Base-by-base conservation (phyloP, 2,888 invertebrate genomes). In the Nipponacmea schrenckii region DNA sequence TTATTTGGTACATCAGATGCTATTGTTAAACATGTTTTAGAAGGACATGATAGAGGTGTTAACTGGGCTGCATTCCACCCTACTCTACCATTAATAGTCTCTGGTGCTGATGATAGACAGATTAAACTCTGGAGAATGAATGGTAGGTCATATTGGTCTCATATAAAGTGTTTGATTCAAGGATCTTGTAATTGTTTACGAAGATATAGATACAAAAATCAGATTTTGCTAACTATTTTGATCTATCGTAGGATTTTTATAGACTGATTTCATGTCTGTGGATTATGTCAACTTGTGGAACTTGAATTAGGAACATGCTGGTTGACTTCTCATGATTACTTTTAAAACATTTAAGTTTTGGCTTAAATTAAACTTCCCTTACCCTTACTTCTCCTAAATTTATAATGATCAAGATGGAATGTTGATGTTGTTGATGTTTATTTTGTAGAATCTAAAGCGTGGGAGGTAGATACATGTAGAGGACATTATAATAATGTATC, bases 401-500 rank as follows among this genome's bases (percentile, higher is more conserved):
- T n/a, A n/a, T n/a, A n/a, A n/a, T n/a, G n/a, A n/a, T n/a, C n/a
- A n/a, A n/a, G n/a, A n/a, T n/a, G n/a, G n/a, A n/a, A n/a, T n/a
- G n/a, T n/a, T 39, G 10, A 8, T 39, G 39, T 39, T 39, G 39
- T 39, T 31, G 31, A 39, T 31, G 2, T 50, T 64, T 1, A 20
- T 64, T 31, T 76, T 76, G 26, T 87, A 86, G 90, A 91, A 69
- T 87, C 89, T 56, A 91, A 94, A 91, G 98, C 98, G 0, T 98
- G 98, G 98, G 98, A 99, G 88, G 96, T 99, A 63, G 99, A 99
- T 90, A 97, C 98, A 0, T 99, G 98, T 84, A 93, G 99, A n/a
- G 99, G 99, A 0, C 99, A 99, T 89, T 99, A 98, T 91, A 97
- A 98, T 91, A 99, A 99, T 89, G 98, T 99, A 2, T 98, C 98